Conservation (phyloP, 2,797 vertebrate genomes). For the Alosa sapidissima region DNA sequence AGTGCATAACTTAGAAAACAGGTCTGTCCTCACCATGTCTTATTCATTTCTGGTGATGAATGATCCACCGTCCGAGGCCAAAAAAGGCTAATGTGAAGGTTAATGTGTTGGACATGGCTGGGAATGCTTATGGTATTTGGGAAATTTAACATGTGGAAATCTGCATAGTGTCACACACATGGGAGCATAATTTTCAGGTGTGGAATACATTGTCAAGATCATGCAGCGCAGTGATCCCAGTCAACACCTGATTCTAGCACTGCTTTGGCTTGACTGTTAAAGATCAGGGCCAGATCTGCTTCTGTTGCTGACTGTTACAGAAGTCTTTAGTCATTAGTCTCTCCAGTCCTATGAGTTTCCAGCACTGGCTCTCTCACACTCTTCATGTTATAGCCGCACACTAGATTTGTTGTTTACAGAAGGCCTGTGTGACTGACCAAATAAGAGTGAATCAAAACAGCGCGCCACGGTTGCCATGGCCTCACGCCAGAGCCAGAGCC, state of each 20-base stretch:
- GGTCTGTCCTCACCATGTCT: neutral
- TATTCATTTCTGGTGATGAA: neutral
- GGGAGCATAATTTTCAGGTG: neutral
- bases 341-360: neutral
- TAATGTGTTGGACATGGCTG: neutral
- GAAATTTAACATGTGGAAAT: neutral
- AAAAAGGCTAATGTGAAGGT: neutral
- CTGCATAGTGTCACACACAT: neutral
- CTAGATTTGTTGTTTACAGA: neutral
- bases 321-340: neutral
- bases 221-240: neutral
- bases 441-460: slow-evolving; percentile 39
- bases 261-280: no score
- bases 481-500: neutral
- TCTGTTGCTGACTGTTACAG: no score
- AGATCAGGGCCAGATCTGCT: no score
- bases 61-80: neutral
- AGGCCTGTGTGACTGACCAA: neutral
- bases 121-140: neutral
- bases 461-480: slow-evolving; percentile 31
- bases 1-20: neutral
- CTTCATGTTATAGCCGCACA: neutral
- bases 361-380: neutral
- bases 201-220: neutral
- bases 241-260: neutral